These are phyloP conservation scores for Drosophila emarginata DNA, from an alignment of 2,888 invertebrate species.

Conservation along the genomic window DNA sequence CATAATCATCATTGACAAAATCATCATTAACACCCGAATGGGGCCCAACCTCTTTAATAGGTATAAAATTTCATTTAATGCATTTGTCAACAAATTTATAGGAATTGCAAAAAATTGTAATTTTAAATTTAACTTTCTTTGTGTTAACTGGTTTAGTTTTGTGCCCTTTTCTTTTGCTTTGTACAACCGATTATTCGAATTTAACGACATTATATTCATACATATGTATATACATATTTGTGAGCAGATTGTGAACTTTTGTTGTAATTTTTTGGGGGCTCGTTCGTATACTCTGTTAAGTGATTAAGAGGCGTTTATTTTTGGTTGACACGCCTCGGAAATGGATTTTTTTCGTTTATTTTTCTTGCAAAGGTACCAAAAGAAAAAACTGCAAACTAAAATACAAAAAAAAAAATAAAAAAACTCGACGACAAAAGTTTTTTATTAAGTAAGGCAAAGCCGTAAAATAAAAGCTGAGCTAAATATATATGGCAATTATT, in stretches of 20 bases:
- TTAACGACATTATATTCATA: constrained; percentile 49
- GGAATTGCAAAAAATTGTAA: constrained; percentile 31
- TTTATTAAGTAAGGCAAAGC: constrained; percentile 64
- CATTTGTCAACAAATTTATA: constrained; percentile 41
- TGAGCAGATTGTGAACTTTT: constrained; percentile 40
- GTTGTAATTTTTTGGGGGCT: constrained; percentile 64
- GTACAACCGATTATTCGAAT: constrained; percentile 42
- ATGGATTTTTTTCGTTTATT: constrained; percentile 17
- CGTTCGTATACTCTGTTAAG: constrained; percentile 44
- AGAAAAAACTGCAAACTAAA: not conserved
- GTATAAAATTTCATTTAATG: constrained; percentile 14
- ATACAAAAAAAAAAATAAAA: not conserved
- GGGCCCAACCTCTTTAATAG: constrained; percentile 43
- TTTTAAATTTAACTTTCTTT: constrained; percentile 75
- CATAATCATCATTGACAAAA: not conserved
- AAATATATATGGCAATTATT: constrained; percentile 58
- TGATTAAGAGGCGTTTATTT: constrained; percentile 64
- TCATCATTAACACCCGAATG: constrained; percentile 46
- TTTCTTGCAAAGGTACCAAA: not conserved
- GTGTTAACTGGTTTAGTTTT: constrained; percentile 49
- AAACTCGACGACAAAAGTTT: constrained; percentile 11
- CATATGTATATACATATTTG: constrained; percentile 51
- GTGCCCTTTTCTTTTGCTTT: constrained; percentile 13
- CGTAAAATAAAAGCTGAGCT: constrained; percentile 43
- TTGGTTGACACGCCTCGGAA: constrained; percentile 60